These are phyloP conservation scores for Oreochromis grahami DNA, from an alignment of 2,797 vertebrate species.

Conservation along the genomic window DNA sequence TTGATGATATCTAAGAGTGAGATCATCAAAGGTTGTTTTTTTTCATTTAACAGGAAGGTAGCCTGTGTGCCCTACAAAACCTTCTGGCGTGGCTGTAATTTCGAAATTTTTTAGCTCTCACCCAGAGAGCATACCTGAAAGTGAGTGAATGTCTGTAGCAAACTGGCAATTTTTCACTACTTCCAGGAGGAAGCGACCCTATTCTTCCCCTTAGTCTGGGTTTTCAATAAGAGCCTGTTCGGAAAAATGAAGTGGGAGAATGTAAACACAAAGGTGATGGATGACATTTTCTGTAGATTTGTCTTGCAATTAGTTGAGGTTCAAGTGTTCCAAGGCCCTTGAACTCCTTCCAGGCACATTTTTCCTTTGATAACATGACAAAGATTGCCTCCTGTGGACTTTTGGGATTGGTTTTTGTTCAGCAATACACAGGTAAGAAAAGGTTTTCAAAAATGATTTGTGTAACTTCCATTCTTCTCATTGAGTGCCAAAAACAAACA, in stretches of 20 bases:
- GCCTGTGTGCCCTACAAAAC: slow-evolving; percentile 11
- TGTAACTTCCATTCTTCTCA: neutral
- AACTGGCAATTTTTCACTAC: slow-evolving; percentile 15
- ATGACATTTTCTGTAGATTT: slow-evolving; percentile 46
- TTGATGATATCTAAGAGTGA: slow-evolving; percentile 4
- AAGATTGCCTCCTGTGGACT: slow-evolving; percentile 19
- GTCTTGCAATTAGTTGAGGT: slow-evolving; percentile 52
- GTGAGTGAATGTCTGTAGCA: neutral
- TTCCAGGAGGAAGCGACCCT: slow-evolving; percentile 5
- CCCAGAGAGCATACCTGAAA: slow-evolving; percentile 3
- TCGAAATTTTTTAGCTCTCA: neutral
- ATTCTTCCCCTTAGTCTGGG: neutral
- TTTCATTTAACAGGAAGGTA: slow-evolving; percentile 36
- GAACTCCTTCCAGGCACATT: neutral
- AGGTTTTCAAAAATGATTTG: neutral
- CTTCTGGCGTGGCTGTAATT: slow-evolving; percentile 4
- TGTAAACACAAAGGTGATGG: slow-evolving; percentile 45
- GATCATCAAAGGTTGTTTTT: slow-evolving; percentile 33
- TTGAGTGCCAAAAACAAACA: neutral
- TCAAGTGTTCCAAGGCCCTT: slow-evolving; percentile 17
- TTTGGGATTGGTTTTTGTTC: slow-evolving; percentile 12
- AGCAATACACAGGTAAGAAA: neutral
- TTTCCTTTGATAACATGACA: slow-evolving; percentile 15
- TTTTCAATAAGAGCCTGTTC: slow-evolving; percentile 7
- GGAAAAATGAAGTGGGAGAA: slow-evolving; percentile 27